Percentiles rank a stretch among this genome's conserved stretches.
phyloP scores from a whole-genome alignment of 37 sponge, comb jelly and placozoan genomes.

The Theonella swinhoei region DNA sequence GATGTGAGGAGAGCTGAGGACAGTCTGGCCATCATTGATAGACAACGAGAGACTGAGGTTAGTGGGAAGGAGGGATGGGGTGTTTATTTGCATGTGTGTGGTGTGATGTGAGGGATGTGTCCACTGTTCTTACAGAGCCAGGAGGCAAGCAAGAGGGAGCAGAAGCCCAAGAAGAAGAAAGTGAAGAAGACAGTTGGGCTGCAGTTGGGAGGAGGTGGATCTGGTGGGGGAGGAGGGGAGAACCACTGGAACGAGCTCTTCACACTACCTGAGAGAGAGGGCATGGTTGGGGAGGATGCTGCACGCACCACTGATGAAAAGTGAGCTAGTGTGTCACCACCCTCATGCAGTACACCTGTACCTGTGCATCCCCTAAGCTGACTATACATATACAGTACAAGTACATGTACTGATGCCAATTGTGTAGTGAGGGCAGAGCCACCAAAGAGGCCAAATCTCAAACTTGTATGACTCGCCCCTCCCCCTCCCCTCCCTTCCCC shows the following conservation, averaged over 20 bases:
- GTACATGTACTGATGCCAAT: too few relatives aligned
- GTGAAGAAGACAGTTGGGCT: background rate
- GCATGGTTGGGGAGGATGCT: slow-evolving; percentile 5
- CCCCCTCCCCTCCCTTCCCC: too few relatives aligned
- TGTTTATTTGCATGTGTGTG: background rate
- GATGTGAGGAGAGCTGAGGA: slow-evolving; percentile 23
- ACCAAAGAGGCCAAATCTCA: too few relatives aligned
- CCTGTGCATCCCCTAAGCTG: background rate
- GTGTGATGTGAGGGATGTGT: background rate
- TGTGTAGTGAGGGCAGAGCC: too few relatives aligned
- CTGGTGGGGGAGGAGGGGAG: background rate
- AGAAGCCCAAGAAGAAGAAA: background rate
- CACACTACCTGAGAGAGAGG: slow-evolving; percentile 39
- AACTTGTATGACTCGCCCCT: background rate
- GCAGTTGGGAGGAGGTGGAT: background rate
- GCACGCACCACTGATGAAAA: background rate
- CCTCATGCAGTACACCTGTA: background rate
- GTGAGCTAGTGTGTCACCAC: too few relatives aligned
- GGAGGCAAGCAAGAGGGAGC: background rate
- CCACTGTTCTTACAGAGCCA: background rate
- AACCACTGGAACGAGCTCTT: slow-evolving; percentile 3
- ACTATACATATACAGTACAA: too few relatives aligned
- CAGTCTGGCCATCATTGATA: slow-evolving; percentile 17
- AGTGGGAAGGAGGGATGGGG: background rate
- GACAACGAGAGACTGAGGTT: slow-evolving; percentile 1